Percentiles rank a stretch among this genome's conserved stretches.
Evolutionary conservation across 2,797 vertebrate genomes (phyloP).

Genomic region (Chelon labrosus): DNA sequence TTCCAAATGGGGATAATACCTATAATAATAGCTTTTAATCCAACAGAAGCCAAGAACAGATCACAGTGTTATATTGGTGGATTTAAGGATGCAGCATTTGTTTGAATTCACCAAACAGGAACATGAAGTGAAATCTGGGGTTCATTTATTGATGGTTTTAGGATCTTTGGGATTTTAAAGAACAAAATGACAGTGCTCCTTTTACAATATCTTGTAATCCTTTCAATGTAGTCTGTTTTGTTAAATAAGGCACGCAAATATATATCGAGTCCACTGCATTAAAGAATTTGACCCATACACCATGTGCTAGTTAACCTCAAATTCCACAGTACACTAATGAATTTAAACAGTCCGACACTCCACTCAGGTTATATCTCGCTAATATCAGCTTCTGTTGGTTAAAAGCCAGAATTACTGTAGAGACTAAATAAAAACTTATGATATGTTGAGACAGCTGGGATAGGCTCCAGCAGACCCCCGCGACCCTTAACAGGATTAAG

Average conservation of each 20-base stretch:
- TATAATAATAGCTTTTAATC: slow-evolving; percentile 24
- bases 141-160: slow-evolving; percentile 7
- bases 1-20: slow-evolving; percentile 6
- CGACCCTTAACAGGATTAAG: too few relatives aligned
- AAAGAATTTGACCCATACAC: slow-evolving; percentile 6
- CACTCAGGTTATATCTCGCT: not conserved
- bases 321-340: not conserved
- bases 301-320: not conserved
- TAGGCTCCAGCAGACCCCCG: too few relatives aligned
- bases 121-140: slow-evolving; percentile 9
- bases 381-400: slow-evolving; percentile 18
- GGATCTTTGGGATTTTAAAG: slow-evolving; percentile 10
- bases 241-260: not conserved
- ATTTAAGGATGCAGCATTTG: not conserved
- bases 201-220: not conserved
- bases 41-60: slow-evolving; percentile 3
- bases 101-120: slow-evolving; percentile 5
- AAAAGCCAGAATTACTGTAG: slow-evolving; percentile 27
- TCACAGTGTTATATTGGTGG: slow-evolving; percentile 8
- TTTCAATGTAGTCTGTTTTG: not conserved
- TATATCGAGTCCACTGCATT: not conserved
- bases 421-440: slow-evolving; percentile 21
- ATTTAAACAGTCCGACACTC: slow-evolving; percentile 6
- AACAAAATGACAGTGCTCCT: not conserved
- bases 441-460: not conserved